Evolutionary conservation across 2,888 invertebrate species (phyloP).

Genomic region (Hydrotaea cyrtoneurina): DNA sequence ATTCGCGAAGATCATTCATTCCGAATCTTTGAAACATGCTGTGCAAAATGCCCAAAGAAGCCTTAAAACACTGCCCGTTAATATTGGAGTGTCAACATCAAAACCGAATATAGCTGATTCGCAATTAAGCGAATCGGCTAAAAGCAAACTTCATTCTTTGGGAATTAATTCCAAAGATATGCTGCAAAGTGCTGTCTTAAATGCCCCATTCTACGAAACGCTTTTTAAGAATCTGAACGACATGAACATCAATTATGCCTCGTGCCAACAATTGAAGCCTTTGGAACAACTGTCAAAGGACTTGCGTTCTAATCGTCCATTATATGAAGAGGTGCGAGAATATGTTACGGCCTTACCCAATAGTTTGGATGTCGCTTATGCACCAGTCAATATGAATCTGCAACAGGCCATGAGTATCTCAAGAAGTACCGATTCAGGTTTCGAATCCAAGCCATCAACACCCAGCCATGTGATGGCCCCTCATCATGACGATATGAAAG

Average conservation of each 20-base stretch:
- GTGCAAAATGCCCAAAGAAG: conserved; percentile 68
- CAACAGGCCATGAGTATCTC: conserved; percentile 72
- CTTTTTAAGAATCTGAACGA: conserved; percentile 82
- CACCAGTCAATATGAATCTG: conserved; percentile 59
- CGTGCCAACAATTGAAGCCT: conserved; percentile 83
- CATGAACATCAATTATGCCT: conserved; percentile 82
- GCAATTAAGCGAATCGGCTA: conserved; percentile 79
- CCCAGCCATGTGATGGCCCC: conserved; percentile 75
- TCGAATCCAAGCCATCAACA: conserved; percentile 79
- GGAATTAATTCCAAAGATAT: conserved; percentile 82
- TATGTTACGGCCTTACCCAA: conserved; percentile 81
- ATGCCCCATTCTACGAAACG: conserved; percentile 84
- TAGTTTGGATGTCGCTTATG: conserved; percentile 71
- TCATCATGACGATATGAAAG: conserved; percentile 70
- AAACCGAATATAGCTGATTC: conserved; percentile 76
- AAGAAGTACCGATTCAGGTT: conserved; percentile 79
- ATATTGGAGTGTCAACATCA: conserved; percentile 81
- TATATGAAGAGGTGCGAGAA: conserved; percentile 83
- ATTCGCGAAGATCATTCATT: conserved; percentile 77
- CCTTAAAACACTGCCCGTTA: conserved; percentile 72
- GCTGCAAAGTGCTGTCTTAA: conserved; percentile 83
- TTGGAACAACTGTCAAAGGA: conserved; percentile 83
- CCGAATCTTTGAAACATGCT: conserved; percentile 75
- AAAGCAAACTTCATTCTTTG: conserved; percentile 82
- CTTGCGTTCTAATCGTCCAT: conserved; percentile 82